These are phyloP conservation scores for Orestias chungarensis DNA, from an alignment of 2,797 vertebrate genomes.

Conservation along the genomic window DNA sequence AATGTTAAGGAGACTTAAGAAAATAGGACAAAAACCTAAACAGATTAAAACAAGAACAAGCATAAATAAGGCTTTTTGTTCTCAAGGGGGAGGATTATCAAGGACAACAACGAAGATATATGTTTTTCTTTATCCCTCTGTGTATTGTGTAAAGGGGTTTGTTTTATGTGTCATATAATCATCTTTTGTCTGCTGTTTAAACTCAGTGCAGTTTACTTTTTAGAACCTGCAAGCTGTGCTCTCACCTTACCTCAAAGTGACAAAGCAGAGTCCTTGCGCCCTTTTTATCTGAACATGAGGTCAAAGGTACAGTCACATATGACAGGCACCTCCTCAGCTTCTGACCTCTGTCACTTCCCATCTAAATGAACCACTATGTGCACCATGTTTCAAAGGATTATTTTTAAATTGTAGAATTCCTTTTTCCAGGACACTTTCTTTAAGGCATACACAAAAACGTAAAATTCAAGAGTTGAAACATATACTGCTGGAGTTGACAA, in stretches of 20 bases:
- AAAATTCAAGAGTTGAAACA: constrained; percentile 18
- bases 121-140: constrained; percentile 32
- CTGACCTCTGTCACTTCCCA: constrained; percentile 78
- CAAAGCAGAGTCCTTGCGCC: constrained; percentile 79
- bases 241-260: constrained; percentile 74
- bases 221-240: constrained; percentile 47
- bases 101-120: constrained; percentile 41
- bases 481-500: constrained; percentile 36
- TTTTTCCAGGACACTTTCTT: constrained; percentile 36
- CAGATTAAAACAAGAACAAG: constrained; percentile 19
- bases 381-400: constrained; percentile 58
- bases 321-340: constrained; percentile 76
- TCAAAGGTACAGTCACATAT: constrained; percentile 71
- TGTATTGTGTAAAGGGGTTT: constrained; percentile 26
- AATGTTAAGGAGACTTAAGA: constrained; percentile 86
- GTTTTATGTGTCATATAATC: constrained; percentile 18
- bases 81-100: constrained; percentile 47
- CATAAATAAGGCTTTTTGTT: constrained; percentile 45
- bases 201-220: constrained; percentile 43
- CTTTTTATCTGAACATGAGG: constrained; percentile 78
- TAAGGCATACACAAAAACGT: constrained; percentile 10
- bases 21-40: constrained; percentile 23
- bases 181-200: constrained; percentile 34
- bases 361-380: constrained; percentile 69
- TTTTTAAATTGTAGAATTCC: constrained; percentile 47